Percentiles rank a stretch among this genome's conserved stretches.
Evolutionary conservation across 2,113 vertebrate species (phyloP).

Genomic region (Trochalopteron elliotii): DNA sequence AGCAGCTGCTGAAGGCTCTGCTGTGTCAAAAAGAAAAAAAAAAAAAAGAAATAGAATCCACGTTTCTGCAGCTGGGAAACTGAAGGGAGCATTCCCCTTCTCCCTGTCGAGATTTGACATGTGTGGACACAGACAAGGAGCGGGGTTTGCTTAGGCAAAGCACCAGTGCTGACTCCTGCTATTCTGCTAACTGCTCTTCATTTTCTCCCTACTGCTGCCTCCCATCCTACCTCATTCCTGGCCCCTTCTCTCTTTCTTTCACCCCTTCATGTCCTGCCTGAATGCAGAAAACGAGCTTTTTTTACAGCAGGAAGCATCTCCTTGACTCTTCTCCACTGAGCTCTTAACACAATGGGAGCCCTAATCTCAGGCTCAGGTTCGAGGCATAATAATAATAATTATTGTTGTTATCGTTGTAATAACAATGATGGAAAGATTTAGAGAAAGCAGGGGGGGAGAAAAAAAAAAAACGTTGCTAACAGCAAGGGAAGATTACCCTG

Average conservation of each 20-base stretch:
- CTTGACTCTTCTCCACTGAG: not conserved
- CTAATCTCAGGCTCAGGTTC: constrained; percentile 21
- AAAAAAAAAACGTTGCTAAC: constrained; percentile 23
- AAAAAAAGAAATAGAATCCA: not conserved
- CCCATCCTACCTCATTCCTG: constrained; percentile 51
- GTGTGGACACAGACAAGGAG: constrained; percentile 57
- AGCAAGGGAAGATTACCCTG: constrained; percentile 39
- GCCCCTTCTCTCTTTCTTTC: constrained; percentile 7
- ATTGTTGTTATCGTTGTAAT: constrained; percentile 45
- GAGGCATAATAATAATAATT: constrained; percentile 34
- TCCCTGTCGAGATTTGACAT: constrained; percentile 38
- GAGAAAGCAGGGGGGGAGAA: not conserved
- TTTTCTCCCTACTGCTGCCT: constrained; percentile 7
- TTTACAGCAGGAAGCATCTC: not conserved
- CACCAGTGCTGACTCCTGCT: constrained; percentile 55
- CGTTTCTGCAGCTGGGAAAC: not conserved
- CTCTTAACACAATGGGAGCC: constrained; percentile 9
- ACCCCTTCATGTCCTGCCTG: constrained; percentile 27
- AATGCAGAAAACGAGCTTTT: not conserved
- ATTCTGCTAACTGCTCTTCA: constrained; percentile 42
- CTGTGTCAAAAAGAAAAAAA: not conserved
- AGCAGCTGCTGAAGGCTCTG: not conserved
- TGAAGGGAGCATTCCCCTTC: constrained; percentile 31
- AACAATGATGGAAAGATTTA: constrained; percentile 54
- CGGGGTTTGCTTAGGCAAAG: constrained; percentile 53